A percentile compares a stretch with the other conserved stretches of the same genome.
phyloP scores from a whole-genome alignment of 30 jellyfish, hydroid and myxozoan species.

The Chironex yamaguchii region DNA sequence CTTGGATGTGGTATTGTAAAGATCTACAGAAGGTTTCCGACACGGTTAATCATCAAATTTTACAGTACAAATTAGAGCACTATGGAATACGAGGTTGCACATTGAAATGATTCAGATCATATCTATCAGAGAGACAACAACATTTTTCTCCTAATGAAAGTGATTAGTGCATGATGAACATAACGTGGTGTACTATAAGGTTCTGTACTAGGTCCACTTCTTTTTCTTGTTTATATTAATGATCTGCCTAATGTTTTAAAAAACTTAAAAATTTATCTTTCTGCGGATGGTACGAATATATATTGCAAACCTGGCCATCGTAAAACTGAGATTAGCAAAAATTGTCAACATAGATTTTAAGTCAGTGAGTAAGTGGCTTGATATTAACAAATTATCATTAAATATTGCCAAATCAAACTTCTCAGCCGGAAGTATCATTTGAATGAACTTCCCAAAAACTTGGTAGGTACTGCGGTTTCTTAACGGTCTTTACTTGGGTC shows the following conservation, averaged over 20 bases:
- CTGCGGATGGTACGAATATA: slow-evolving; percentile 54
- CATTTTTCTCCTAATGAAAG: no score
- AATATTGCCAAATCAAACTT: no score
- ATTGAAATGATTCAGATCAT: neutral
- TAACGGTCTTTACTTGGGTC: no score
- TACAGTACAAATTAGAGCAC: slow-evolving; percentile 9
- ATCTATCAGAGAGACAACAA: no score
- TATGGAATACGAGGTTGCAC: slow-evolving; percentile 41
- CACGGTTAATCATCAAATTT: no score
- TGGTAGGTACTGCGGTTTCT: no score
- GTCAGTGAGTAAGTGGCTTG: slow-evolving; percentile 18
- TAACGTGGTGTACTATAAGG: no score
- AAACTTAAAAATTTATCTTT: slow-evolving; percentile 26
- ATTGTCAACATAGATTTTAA: slow-evolving; percentile 25
- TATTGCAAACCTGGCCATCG: slow-evolving; percentile 22
- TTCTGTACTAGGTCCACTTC: no score
- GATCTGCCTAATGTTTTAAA: slow-evolving; percentile 44
- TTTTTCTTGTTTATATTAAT: slow-evolving; percentile 34
- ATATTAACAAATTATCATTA: neutral
- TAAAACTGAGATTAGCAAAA: slow-evolving; percentile 17
- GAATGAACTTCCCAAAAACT: no score
- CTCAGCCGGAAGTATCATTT: no score
- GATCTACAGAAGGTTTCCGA: no score
- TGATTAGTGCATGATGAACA: no score
- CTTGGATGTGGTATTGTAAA: slow-evolving; percentile 48